Evolutionary conservation across 2,888 invertebrate species (phyloP).

Genomic region (Taphrorychus bicolor): DNA sequence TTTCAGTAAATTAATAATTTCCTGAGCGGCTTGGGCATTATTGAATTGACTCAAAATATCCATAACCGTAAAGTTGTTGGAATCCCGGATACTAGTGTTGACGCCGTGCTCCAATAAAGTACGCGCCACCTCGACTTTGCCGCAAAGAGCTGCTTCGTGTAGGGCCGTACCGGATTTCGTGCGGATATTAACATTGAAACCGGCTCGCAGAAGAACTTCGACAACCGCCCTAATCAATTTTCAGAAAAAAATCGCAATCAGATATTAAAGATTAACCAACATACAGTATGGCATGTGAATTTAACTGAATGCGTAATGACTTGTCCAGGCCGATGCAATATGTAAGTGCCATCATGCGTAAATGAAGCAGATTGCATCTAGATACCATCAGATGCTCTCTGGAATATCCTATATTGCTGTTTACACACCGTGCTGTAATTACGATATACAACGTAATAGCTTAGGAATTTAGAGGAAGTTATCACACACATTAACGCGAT

Average conservation of each 20-base stretch:
- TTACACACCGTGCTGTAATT: constrained; percentile 47
- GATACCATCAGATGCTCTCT: constrained; percentile 45
- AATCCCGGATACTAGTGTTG: constrained; percentile 80
- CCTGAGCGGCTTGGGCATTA: constrained; percentile 86
- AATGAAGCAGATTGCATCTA: constrained; percentile 51
- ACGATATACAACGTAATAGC: constrained; percentile 36
- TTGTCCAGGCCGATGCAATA: constrained; percentile 46
- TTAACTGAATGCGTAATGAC: constrained; percentile 23
- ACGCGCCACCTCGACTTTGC: constrained; percentile 87
- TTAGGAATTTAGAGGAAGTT: constrained; percentile 25
- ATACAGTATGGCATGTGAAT: background rate
- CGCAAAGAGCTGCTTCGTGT: constrained; percentile 92
- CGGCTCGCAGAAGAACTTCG: constrained; percentile 79
- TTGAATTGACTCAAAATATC: constrained; percentile 83
- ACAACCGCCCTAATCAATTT: constrained; percentile 74
- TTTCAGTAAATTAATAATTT: constrained; percentile 84
- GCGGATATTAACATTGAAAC: constrained; percentile 86
- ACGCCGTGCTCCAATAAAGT: constrained; percentile 82
- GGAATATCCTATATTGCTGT: constrained; percentile 46
- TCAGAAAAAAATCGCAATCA: background rate
- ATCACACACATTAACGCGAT: background rate
- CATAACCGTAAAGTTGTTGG: constrained; percentile 82
- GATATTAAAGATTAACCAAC: background rate
- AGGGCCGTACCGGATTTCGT: constrained; percentile 89
- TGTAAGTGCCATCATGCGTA: constrained; percentile 49